Base-by-base conservation (phyloP, 2,797 vertebrate species). In the Dendrocincla fuliginosa region DNA sequence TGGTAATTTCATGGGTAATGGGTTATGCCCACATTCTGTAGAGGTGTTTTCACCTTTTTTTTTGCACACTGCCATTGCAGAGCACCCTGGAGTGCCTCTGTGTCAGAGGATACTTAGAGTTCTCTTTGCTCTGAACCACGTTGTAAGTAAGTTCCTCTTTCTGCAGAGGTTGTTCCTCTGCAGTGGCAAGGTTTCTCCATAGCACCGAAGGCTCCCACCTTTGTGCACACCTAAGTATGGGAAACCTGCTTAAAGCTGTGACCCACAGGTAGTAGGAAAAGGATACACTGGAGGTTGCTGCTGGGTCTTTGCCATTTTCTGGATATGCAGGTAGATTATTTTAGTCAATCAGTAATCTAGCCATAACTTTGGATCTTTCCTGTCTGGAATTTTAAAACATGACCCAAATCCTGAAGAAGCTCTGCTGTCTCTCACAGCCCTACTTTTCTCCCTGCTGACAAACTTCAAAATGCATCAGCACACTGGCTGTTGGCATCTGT, bases 321-420 rank as follows among this genome's bases (percentile, higher is more conserved):
- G 3, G 19, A 33, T 19, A 60, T 42, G 23, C 2, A 2, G 18
- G 46, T 75, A 41, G 33, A 46, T 82, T 59, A 53, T 84, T 94
- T 79, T 46, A 70, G 30, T 37, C 27, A 55, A 41, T 65, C 22
- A 70, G 46, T 76, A 79, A 82, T 46, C 64, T 61, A 75, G 32
- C n/a, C 46, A 42, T 83, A 94, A 71, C 68, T 63, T 93, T 91
- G 77, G 32, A 92, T 87, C 42, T 95, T 57, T 93, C 78, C 84
- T 85, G 52, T 59, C 87, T 46, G 84, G 55, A 85, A 80, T 93
- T 96, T 93, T 87, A 83, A 76, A 70, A 61, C 30, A 33, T 87
- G 83, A 82, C 32, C 73, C 84, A 89, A 87, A 76, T 28, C 52
- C 83, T 56, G 20, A 65, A 63, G 77, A 93, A 85, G 60, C 15